These are phyloP conservation scores for Spisula solida DNA, from an alignment of 2,888 invertebrate species.

Conservation along the genomic window DNA sequence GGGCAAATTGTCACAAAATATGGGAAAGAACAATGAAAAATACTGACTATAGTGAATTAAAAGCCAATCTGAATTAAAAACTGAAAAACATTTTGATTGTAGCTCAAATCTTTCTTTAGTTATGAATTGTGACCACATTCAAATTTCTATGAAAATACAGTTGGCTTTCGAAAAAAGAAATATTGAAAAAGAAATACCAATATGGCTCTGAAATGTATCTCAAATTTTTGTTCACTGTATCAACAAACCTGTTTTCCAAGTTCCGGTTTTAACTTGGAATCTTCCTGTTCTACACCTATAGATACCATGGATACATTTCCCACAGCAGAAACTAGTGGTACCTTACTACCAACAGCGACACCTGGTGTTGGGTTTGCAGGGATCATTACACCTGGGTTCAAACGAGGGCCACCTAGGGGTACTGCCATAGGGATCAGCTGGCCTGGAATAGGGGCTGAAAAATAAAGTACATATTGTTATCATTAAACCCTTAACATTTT, in stretches of 20 bases:
- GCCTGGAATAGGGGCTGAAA: conserved; percentile 79
- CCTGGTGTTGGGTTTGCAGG: conserved; percentile 56
- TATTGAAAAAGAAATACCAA: too few relatives aligned
- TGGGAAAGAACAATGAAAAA: too few relatives aligned
- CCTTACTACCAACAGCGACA: conserved; percentile 69
- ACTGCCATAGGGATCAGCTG: conserved; percentile 85
- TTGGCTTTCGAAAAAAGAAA: too few relatives aligned
- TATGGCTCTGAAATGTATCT: too few relatives aligned
- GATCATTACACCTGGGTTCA: conserved; percentile 81
- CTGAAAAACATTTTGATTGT: too few relatives aligned
- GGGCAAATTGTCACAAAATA: too few relatives aligned
- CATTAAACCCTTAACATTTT: too few relatives aligned
- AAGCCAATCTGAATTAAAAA: too few relatives aligned
- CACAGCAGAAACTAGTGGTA: conserved; percentile 77
- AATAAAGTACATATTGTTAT: background rate
- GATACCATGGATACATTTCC: conserved; percentile 81
- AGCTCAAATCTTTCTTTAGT: too few relatives aligned
- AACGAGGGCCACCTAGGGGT: conserved; percentile 83
- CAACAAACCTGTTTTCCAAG: conserved; percentile 79
- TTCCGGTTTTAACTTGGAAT: conserved; percentile 71
- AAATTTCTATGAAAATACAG: too few relatives aligned
- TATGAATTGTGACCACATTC: too few relatives aligned
- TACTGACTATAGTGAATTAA: too few relatives aligned
- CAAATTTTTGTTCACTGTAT: background rate
- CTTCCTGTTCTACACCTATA: conserved; percentile 72